Conservation (phyloP, 2,888 invertebrate species). For the Artemia sinica region DNA sequence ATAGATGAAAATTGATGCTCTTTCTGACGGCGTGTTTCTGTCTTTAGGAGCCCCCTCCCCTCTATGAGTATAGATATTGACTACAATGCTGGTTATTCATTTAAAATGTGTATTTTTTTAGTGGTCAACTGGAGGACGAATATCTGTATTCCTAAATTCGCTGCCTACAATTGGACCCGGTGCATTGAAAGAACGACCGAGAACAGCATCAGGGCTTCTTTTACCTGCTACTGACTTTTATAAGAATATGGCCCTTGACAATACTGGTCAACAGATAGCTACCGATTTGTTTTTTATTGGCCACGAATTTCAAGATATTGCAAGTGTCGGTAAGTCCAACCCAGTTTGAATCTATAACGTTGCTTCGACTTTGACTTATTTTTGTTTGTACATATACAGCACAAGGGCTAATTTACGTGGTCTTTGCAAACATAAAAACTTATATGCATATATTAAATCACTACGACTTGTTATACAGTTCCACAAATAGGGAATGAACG, state of each 20-base stretch:
- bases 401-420: too few relatives aligned
- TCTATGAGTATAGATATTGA: too few relatives aligned
- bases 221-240: slow-evolving; percentile 95
- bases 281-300: slow-evolving; percentile 88
- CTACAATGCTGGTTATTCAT: slow-evolving; percentile 14
- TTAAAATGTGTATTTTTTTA: slow-evolving; percentile 31
- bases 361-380: too few relatives aligned
- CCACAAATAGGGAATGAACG: too few relatives aligned
- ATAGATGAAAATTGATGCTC: too few relatives aligned
- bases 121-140: slow-evolving; percentile 77
- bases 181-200: slow-evolving; percentile 63
- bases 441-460: too few relatives aligned
- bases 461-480: too few relatives aligned
- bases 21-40: too few relatives aligned
- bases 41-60: too few relatives aligned
- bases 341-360: too few relatives aligned
- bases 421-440: too few relatives aligned
- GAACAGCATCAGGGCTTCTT: slow-evolving; percentile 67
- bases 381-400: too few relatives aligned
- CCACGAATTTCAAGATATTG: slow-evolving; percentile 80
- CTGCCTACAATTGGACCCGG: slow-evolving; percentile 52
- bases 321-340: slow-evolving; percentile 58
- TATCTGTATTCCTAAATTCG: slow-evolving; percentile 83
- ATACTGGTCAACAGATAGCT: slow-evolving; percentile 86
- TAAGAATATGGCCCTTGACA: slow-evolving; percentile 85